Evolutionary conservation across 2,888 invertebrate species (phyloP).

Genomic region (Eustalomyia histrio): DNA sequence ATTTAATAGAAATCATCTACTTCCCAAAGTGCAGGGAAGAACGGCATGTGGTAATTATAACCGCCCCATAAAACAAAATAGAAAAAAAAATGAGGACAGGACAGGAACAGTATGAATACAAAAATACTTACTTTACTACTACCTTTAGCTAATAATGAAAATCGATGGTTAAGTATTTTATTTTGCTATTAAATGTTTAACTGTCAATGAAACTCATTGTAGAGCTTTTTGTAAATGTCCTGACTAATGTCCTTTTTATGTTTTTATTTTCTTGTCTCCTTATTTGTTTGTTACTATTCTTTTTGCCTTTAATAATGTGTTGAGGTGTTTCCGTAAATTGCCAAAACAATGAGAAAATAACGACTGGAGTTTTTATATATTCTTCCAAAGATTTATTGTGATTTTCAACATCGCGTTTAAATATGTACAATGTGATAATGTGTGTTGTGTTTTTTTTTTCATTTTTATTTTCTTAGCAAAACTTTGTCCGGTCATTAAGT

Average conservation of each 20-base stretch:
- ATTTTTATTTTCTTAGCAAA: not conserved
- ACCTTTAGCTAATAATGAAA: constrained; percentile 60
- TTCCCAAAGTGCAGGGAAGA: constrained; percentile 8
- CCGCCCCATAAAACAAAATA: constrained; percentile 62
- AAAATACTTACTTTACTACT: constrained; percentile 25
- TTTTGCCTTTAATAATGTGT: constrained; percentile 65
- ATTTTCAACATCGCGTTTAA: constrained; percentile 37
- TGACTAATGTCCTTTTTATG: constrained; percentile 63
- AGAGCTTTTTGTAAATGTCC: constrained; percentile 42
- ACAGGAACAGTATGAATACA: constrained; percentile 19
- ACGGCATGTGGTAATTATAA: constrained; percentile 59
- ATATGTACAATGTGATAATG: not conserved
- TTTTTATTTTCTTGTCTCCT: constrained; percentile 11
- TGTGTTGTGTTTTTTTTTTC: not conserved
- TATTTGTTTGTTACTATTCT: constrained; percentile 21
- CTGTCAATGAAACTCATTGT: constrained; percentile 54
- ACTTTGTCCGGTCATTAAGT: constrained; percentile 11
- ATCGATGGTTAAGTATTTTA: constrained; percentile 58
- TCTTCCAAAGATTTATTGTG: constrained; percentile 57
- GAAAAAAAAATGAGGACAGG: constrained; percentile 18
- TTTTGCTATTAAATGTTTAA: constrained; percentile 56
- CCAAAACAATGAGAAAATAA: constrained; percentile 68
- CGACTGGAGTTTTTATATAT: constrained; percentile 55
- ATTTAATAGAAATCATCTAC: constrained; percentile 39
- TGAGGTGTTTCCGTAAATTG: constrained; percentile 75